Base-by-base conservation (phyloP, 1,140 invertebrate species). In the Asbolus verrucosus region DNA sequence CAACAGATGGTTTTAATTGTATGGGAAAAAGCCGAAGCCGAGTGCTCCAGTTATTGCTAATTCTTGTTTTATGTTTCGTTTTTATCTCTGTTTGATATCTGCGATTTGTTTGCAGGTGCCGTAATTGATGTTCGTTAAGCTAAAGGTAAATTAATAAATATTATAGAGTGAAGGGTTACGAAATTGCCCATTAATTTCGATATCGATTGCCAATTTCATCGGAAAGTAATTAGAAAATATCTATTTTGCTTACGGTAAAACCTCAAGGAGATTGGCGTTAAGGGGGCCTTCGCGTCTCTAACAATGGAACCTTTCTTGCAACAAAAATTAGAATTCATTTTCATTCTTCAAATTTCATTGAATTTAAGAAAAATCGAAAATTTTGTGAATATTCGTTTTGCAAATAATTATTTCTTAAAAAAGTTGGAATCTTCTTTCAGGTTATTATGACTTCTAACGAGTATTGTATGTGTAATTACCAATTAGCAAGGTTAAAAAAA, bases 1-100 rank as follows among this genome's bases (percentile, higher is more conserved):
- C 33, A 36, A 43, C 39, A 43, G 39, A 43, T 43, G 39, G 13
- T 43, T 43, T 43, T 43, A 43, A 43, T 36, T 36, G 33, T 4
- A 38, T 38, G 33, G 11, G 33, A 13, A 38, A 6, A 11, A 30
- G 27, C 4, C 4, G 27, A 30, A 4, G 4, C 27, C 6, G 11
- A 38, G 3, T 11, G n/a, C 11, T 38, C n/a, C n/a, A n/a, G 33
- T 13, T 11, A 3, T 38, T 5, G 2, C 3, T 38, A 38, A 13
- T 43, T 6, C 4, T 16, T 9, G 39, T 2, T 36, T 36, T 43
- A n/a, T n/a, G 15, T 43, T 43, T 43, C 15, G 2, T 43, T 43
- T 43, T 43, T 43, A 43, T 43, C 39, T 2, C 13, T 16, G 13
- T 43, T 43, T 43, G 39, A 16, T 43, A 43, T 27, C 43, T 8